phyloP scores from a whole-genome alignment of 2,888 invertebrate genomes.

The Eupithecia subumbrata region DNA sequence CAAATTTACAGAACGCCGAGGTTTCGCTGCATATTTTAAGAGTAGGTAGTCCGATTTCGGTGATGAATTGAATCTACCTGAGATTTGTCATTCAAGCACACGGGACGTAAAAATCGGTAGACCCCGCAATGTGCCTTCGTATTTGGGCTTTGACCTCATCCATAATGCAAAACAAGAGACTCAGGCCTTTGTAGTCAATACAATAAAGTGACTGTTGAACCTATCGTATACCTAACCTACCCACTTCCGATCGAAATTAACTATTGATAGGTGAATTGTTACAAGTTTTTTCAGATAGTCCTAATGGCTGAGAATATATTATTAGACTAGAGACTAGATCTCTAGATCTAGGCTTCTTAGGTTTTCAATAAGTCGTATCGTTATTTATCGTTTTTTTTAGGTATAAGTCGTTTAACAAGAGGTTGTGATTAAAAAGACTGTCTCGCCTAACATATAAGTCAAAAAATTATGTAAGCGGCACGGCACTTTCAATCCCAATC shows the following conservation, averaged over 20 bases:
- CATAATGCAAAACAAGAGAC: conserved; percentile 68
- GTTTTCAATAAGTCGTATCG: background rate
- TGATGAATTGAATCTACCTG: conserved; percentile 15
- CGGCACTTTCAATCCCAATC: too few species aligned
- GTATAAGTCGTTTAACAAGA: background rate
- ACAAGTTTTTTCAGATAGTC: background rate
- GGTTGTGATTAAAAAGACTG: too few species aligned
- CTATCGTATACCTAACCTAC: conserved; percentile 7
- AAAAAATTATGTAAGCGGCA: too few species aligned
- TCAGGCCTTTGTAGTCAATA: conserved; percentile 52
- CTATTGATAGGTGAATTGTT: background rate
- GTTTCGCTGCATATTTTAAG: conserved; percentile 10
- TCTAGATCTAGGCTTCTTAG: background rate
- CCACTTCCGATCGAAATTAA: conserved; percentile 2
- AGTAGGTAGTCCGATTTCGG: conserved; percentile 11
- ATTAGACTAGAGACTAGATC: too few species aligned
- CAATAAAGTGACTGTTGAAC: conserved; percentile 51
- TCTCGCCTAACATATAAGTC: too few species aligned
- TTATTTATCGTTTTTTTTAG: background rate
- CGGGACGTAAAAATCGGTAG: conserved; percentile 44
- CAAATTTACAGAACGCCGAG: conserved; percentile 5
- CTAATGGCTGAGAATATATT: background rate
- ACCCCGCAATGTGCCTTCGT: conserved; percentile 56
- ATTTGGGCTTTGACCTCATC: conserved; percentile 76
- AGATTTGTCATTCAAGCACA: conserved; percentile 36